Conservation (phyloP, 30 jellyfish, hydroid and myxozoan species). For the Cassiopea xamachana region DNA sequence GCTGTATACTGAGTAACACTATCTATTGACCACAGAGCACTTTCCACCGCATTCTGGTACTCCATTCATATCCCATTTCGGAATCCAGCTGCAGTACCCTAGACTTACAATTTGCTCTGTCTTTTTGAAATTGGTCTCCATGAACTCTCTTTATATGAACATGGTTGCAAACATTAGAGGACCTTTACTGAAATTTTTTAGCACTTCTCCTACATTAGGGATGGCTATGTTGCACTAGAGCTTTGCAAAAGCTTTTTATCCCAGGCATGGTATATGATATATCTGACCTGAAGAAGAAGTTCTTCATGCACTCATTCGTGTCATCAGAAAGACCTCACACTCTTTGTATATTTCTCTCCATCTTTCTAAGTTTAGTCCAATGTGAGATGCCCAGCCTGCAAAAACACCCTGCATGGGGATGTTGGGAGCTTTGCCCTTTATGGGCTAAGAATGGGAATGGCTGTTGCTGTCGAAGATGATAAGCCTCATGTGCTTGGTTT, state of each 20-base stretch:
- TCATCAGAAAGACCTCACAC: constrained; percentile 33
- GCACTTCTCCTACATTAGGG: constrained; percentile 18
- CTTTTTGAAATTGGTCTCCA: constrained; percentile 53
- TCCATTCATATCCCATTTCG: constrained; percentile 56
- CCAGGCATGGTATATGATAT: constrained; percentile 65
- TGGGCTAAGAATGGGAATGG: constrained; percentile 28
- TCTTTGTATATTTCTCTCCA: constrained; percentile 38
- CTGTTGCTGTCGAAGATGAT: constrained; percentile 4
- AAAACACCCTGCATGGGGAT: constrained; percentile 63
- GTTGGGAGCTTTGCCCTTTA: constrained; percentile 56
- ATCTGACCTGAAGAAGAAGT: constrained; percentile 59
- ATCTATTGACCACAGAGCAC: constrained; percentile 51
- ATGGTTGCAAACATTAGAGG: constrained; percentile 36
- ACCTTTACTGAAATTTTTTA: constrained; percentile 21
- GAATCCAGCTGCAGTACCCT: constrained; percentile 63
- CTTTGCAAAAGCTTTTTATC: constrained; percentile 33
- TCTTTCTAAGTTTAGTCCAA: constrained; percentile 49
- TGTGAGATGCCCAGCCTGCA: constrained; percentile 55
- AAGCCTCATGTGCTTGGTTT: constrained; percentile 32
- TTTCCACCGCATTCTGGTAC: constrained; percentile 59
- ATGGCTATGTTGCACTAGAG: constrained; percentile 21
- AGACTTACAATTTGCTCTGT: constrained; percentile 39
- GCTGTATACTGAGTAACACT: constrained; percentile 35
- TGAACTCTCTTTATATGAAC: constrained; percentile 51
- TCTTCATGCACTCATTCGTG: constrained; percentile 43